phyloP scores from a whole-genome alignment of 2,888 invertebrate species.

The Tenthredo scrophulariae region DNA sequence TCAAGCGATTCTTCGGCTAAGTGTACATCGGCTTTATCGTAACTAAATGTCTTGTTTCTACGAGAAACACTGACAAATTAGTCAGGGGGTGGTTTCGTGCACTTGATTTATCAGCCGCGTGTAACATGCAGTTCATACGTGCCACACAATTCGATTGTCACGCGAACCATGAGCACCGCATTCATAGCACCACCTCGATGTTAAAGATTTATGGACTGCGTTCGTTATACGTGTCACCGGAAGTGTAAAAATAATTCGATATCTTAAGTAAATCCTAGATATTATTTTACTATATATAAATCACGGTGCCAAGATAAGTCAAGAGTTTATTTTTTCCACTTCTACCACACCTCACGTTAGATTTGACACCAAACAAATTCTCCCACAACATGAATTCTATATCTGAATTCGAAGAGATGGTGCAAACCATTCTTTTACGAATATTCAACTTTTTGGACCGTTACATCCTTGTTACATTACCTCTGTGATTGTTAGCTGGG shows the following conservation, averaged over 20 bases:
- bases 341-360: no score
- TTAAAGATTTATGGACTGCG: background rate
- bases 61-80: slow-evolving; percentile 69
- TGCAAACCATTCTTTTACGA: no score
- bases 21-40: slow-evolving; percentile 39
- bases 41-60: slow-evolving; percentile 56
- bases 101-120: slow-evolving; percentile 64
- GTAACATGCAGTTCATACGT: slow-evolving; percentile 66
- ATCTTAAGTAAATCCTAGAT: background rate
- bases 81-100: slow-evolving; percentile 59
- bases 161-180: slow-evolving; percentile 36
- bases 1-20: background rate
- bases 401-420: no score
- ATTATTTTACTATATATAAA: background rate
- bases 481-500: no score
- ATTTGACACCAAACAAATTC: no score
- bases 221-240: slow-evolving; percentile 2
- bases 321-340: no score
- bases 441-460: no score
- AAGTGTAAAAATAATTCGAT: slow-evolving; percentile 2
- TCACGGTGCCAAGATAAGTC: no score
- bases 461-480: no score
- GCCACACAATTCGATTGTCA: slow-evolving; percentile 47
- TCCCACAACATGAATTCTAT: no score
- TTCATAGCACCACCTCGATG: slow-evolving; percentile 13